Conservation (phyloP, 2,113 vertebrate genomes). For the Ahaetulla prasina region DNA sequence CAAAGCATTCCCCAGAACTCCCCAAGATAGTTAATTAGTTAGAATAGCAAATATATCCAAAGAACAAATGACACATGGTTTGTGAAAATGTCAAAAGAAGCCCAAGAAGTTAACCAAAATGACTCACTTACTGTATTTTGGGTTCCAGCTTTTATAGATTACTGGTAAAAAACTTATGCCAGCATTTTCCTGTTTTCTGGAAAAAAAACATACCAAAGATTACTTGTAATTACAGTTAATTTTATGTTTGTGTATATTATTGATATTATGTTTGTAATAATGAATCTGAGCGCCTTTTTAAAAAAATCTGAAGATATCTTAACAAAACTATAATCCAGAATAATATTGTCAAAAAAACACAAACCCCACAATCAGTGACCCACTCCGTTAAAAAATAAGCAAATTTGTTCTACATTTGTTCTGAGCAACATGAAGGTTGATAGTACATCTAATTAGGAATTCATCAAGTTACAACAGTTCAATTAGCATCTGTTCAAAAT, state of each 20-base stretch:
- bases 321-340: not conserved
- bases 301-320: not conserved
- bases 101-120: constrained; percentile 23
- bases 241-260: not conserved
- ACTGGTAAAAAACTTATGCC: constrained; percentile 43
- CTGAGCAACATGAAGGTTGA: not conserved
- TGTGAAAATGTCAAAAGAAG: not conserved
- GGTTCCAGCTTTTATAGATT: constrained; percentile 59
- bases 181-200: constrained; percentile 50
- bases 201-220: constrained; percentile 44
- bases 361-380: not conserved
- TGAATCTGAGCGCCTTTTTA: not conserved
- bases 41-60: not conserved
- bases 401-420: not conserved
- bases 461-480: not conserved
- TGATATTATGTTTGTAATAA: not conserved
- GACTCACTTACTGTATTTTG: constrained; percentile 65
- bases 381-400: not conserved
- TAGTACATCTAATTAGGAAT: not conserved
- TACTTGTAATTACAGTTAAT: not conserved
- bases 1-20: not conserved
- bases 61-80: not conserved
- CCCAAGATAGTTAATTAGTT: not conserved
- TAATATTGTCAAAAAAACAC: not conserved
- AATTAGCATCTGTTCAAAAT: not conserved